Evolutionary conservation across 2,797 vertebrate genomes (phyloP), one percentile per base, ranked within the genome.

Genomic region (Aphelocoma californica): DNA sequence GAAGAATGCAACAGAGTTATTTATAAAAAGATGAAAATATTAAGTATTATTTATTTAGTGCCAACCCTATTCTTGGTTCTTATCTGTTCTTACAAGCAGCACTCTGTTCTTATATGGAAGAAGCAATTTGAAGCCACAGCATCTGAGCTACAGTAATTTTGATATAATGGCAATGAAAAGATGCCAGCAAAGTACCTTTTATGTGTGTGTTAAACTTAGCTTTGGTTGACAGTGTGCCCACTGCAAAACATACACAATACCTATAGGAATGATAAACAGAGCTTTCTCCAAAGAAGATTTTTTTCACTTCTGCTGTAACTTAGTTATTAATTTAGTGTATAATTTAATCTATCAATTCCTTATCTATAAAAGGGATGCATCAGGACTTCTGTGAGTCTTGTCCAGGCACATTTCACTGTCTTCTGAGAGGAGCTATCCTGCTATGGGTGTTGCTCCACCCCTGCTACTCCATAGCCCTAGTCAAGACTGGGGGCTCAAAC

Each of bases 161-260:
- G 73, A 80, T 80, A 73, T 84, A 94, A 93, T 90, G 86, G 77
- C 80, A 90, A 86, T 82, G 90, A 94, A 93, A 94, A 92, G 66
- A 80, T 96, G 95, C 94, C 95, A 97, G 71, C 60, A 62, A 92
- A 88, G 56, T 74, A 80, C 40, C 82, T 96, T 96, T 96, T 61
- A 94, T 88, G 85, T 92, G 56, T 64, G n/a, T 25, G 25, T 84
- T 95, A 90, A 92, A 92, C 75, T 81, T 72, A 86, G 90, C 87
- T 96, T 94, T 86, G 88, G 77, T 96, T 97, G 95, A 92, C 89
- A 92, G 66, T 28, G 74, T 96, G 91, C 95, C 96, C 92, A 93
- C 56, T 79, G 95, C 91, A 92, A 97, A 96, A 94, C 82, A 94
- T 84, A 95, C 64, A 94, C 88, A 95, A 48, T 91, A 92, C 48